phyloP scores from a whole-genome alignment of 2,888 invertebrate species.

The Dicycla oo region DNA sequence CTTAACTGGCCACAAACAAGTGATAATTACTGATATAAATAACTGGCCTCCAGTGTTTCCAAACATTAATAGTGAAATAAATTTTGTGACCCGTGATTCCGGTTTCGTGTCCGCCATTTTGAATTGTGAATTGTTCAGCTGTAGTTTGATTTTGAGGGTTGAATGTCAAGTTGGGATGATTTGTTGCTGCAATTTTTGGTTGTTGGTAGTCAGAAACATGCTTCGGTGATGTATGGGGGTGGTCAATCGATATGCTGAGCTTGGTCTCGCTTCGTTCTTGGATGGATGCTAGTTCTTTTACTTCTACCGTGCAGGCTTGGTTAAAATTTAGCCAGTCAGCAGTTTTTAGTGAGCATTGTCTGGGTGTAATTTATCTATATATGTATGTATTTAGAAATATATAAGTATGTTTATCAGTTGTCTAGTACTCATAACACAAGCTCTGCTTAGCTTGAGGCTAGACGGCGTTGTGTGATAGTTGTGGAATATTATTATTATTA shows the following conservation, averaged over 20 bases:
- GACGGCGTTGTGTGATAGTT: too few relatives aligned
- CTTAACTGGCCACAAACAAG: conserved; percentile 59
- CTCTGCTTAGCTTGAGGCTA: too few relatives aligned
- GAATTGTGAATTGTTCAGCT: conserved; percentile 53
- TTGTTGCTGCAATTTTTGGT: conserved; percentile 51
- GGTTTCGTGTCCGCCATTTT: conserved; percentile 55
- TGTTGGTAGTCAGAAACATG: conserved; percentile 30
- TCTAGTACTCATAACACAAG: too few relatives aligned
- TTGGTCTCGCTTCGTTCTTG: background rate
- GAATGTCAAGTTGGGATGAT: conserved; percentile 38
- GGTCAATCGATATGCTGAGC: background rate
- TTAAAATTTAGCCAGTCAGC: background rate
- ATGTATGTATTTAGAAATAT: too few relatives aligned
- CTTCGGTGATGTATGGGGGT: conserved; percentile 19
- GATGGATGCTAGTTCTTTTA: background rate
- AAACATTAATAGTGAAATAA: conserved; percentile 58
- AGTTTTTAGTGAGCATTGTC: too few relatives aligned
- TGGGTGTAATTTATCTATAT: too few relatives aligned
- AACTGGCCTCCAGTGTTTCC: conserved; percentile 51
- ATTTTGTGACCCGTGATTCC: conserved; percentile 56
- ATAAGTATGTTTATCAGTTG: too few relatives aligned
- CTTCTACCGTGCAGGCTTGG: too few relatives aligned
- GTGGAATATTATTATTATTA: too few relatives aligned
- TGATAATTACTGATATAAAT: conserved; percentile 64
- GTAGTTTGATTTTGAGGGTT: conserved; percentile 53